These are phyloP conservation scores for Mythimna lalbum DNA, from an alignment of 2,888 invertebrate species.

Conservation along the genomic window DNA sequence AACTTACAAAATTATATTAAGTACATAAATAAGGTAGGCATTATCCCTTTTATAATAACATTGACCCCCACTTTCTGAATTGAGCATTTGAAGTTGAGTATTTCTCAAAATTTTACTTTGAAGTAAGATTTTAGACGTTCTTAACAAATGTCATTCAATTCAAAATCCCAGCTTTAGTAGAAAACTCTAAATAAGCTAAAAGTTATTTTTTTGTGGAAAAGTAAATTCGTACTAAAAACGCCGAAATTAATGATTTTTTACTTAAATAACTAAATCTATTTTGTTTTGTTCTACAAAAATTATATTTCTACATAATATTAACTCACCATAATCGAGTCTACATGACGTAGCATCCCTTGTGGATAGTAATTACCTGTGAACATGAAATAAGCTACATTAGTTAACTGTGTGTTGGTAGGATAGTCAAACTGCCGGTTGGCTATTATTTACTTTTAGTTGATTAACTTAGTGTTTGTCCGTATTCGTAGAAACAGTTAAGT, in stretches of 20 bases:
- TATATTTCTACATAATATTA: background rate
- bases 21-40: background rate
- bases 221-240: background rate
- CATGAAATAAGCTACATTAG: conserved; percentile 48
- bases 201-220: background rate
- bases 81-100: too few relatives aligned
- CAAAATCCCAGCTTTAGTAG: too few relatives aligned
- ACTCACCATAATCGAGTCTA: conserved; percentile 53
- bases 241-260: background rate
- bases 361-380: conserved; percentile 61
- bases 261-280: background rate
- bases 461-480: background rate
- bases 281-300: too few relatives aligned
- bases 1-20: too few relatives aligned
- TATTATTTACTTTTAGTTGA: conserved; percentile 13
- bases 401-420: conserved; percentile 21
- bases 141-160: too few relatives aligned
- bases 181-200: background rate
- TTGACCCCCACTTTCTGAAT: too few relatives aligned
- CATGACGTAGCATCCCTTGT: conserved; percentile 48
- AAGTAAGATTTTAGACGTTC: too few relatives aligned
- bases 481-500: background rate
- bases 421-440: conserved; percentile 9
- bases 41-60: background rate
- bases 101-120: too few relatives aligned